Conservation (phyloP, 2,888 invertebrate genomes). For the Dilophus febrilis region DNA sequence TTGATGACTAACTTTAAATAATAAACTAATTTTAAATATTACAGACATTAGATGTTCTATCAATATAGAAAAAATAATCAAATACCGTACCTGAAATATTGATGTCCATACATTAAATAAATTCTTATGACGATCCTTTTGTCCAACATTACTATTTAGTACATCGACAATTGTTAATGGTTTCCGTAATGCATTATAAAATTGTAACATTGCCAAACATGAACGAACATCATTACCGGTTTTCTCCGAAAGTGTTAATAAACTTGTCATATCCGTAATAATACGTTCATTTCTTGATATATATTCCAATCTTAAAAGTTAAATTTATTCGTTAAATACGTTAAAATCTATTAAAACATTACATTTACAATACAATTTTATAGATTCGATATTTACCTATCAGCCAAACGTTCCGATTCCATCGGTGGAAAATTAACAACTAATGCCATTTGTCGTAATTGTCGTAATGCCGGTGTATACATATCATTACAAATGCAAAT, state of each 20-base stretch:
- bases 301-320: slow-evolving; percentile 38
- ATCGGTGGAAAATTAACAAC: slow-evolving; percentile 53
- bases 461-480: slow-evolving; percentile 71
- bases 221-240: slow-evolving; percentile 80
- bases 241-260: slow-evolving; percentile 64
- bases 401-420: slow-evolving; percentile 35
- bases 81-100: slow-evolving; percentile 44
- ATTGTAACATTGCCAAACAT: slow-evolving; percentile 79
- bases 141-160: slow-evolving; percentile 53
- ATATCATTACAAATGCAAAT: slow-evolving; percentile 96
- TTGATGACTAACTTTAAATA: too few relatives aligned
- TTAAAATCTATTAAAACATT: neutral
- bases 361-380: neutral
- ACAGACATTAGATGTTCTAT: too few relatives aligned
- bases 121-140: slow-evolving; percentile 73
- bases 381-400: slow-evolving; percentile 22
- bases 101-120: slow-evolving; percentile 72
- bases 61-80: too few relatives aligned
- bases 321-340: too few relatives aligned
- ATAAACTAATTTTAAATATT: too few relatives aligned
- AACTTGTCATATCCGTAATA: slow-evolving; percentile 46
- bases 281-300: slow-evolving; percentile 53
- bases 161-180: slow-evolving; percentile 35
- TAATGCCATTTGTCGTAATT: slow-evolving; percentile 59
- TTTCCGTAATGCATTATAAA: slow-evolving; percentile 32